These are phyloP conservation scores for Psittacara wagleri DNA, from an alignment of 2,113 vertebrate species.

Conservation along the genomic window DNA sequence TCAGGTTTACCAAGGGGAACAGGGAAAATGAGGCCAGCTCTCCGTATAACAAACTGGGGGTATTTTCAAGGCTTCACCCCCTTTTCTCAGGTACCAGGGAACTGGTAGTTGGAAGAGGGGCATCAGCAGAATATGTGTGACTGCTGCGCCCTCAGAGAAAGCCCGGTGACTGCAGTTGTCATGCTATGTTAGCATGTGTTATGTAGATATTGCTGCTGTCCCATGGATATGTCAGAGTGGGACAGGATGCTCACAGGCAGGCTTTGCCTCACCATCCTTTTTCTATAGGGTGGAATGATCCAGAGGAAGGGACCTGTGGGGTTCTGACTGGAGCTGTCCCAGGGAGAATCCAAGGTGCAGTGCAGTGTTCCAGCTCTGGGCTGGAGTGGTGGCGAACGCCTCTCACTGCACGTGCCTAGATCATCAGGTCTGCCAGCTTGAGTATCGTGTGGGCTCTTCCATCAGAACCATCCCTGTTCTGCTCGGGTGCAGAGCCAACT, in stretches of 20 bases:
- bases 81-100: neutral
- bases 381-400: too few relatives aligned
- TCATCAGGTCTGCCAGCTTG: neutral
- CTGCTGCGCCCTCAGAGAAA: neutral
- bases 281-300: neutral
- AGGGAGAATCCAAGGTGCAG: neutral
- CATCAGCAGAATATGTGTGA: too few relatives aligned
- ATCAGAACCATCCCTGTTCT: neutral
- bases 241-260: too few relatives aligned
- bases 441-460: neutral
- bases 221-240: neutral
- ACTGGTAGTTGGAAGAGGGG: neutral
- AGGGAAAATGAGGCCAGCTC: neutral
- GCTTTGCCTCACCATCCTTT: neutral
- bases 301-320: neutral
- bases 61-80: neutral
- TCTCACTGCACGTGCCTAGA: neutral
- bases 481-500: neutral
- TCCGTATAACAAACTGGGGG: neutral
- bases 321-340: neutral
- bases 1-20: neutral
- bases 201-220: neutral
- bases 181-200: neutral
- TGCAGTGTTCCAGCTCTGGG: neutral
- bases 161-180: neutral